These are phyloP conservation scores for Psophia crepitans DNA, from an alignment of 2,113 vertebrate species.

Conservation along the genomic window DNA sequence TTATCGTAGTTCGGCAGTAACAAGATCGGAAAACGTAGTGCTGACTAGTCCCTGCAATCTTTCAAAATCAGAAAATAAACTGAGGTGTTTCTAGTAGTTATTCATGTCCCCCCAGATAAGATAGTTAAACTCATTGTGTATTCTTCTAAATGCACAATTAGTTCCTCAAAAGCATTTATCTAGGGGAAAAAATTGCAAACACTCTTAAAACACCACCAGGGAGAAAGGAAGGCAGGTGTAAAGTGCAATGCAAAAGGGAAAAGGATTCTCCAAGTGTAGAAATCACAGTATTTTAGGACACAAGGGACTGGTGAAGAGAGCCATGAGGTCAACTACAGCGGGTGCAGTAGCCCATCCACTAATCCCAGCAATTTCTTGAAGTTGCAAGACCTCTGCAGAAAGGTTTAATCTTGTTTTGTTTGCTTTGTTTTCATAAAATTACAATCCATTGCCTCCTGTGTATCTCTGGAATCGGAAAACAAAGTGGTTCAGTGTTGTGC, in stretches of 20 bases:
- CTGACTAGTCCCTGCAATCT: background rate
- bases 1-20: background rate
- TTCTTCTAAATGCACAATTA: background rate
- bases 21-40: background rate
- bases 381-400: background rate
- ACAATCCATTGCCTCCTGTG: background rate
- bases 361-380: background rate
- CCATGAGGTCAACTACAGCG: background rate
- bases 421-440: constrained; percentile 22
- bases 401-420: constrained; percentile 4
- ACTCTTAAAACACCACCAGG: background rate
- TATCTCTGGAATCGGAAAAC: background rate
- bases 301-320: background rate
- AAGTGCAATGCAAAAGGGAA: background rate
- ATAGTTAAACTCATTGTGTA: background rate
- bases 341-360: background rate
- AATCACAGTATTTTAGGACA: constrained; percentile 13
- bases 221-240: background rate
- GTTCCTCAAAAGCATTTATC: background rate
- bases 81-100: background rate
- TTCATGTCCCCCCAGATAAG: background rate
- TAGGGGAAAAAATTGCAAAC: background rate
- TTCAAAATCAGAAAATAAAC: background rate
- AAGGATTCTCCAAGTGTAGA: background rate
- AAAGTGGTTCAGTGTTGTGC: constrained; percentile 19